These are phyloP conservation scores for Dipodomys merriami DNA, from an alignment of 2,113 vertebrate genomes.

Conservation along the genomic window DNA sequence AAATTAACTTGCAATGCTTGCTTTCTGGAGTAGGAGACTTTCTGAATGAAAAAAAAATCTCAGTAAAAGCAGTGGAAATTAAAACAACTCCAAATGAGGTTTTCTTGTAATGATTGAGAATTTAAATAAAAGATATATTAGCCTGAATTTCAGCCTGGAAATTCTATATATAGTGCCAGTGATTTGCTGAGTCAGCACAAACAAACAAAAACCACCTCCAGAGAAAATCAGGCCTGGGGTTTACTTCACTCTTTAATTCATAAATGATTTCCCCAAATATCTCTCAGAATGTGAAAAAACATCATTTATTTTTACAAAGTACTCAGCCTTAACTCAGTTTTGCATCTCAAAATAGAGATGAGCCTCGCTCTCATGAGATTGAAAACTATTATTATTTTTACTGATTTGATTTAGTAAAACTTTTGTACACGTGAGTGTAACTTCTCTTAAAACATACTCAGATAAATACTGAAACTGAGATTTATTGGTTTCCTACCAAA, in stretches of 20 bases:
- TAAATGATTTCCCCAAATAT: constrained; percentile 47
- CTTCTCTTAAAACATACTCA: constrained; percentile 49
- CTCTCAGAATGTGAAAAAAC: not conserved
- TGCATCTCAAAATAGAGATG: constrained; percentile 56
- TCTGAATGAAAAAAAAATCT: constrained; percentile 20
- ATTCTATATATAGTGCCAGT: not conserved
- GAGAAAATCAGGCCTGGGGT: not conserved
- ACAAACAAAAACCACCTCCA: not conserved
- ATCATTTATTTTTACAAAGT: constrained; percentile 4
- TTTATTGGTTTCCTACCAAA: constrained; percentile 37
- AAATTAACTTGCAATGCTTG: not conserved
- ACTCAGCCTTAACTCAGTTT: not conserved
- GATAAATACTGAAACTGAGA: constrained; percentile 52
- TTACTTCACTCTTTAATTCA: not conserved
- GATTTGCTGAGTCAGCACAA: not conserved
- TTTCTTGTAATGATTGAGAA: not conserved
- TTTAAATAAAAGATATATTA: not conserved
- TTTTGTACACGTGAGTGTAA: constrained; percentile 42
- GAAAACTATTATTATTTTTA: constrained; percentile 46
- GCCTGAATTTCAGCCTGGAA: not conserved
- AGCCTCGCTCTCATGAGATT: constrained; percentile 52
- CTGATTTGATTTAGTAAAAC: constrained; percentile 60
- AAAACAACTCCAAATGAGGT: not conserved
- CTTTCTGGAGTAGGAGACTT: not conserved
- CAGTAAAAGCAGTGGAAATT: not conserved